These are phyloP conservation scores for Phenganax subtilis DNA, from an alignment of 92 coral and sea anemone genomes.

Conservation along the genomic window DNA sequence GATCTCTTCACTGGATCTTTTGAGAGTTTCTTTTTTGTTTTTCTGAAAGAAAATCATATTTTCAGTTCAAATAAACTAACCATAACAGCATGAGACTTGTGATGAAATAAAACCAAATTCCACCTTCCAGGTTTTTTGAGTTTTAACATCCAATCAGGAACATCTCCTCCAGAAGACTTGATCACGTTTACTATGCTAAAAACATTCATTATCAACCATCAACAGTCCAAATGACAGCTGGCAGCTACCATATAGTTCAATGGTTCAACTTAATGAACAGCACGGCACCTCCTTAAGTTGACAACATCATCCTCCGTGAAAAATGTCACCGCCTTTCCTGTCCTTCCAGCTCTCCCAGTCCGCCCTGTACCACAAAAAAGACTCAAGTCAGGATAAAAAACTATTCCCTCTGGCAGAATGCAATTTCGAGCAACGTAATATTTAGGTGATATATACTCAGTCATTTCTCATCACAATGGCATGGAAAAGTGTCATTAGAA, in stretches of 20 bases:
- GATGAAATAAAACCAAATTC: not conserved
- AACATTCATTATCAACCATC: not conserved
- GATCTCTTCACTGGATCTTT: slow-evolving; percentile 62
- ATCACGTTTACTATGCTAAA: slow-evolving; percentile 90
- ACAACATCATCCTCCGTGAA: slow-evolving; percentile 88
- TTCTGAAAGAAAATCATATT: slow-evolving; percentile 30
- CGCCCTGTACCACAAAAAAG: slow-evolving; percentile 50
- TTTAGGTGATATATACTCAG: too few species aligned
- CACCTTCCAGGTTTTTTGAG: slow-evolving; percentile 85
- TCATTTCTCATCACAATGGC: too few species aligned
- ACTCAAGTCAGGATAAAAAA: not conserved
- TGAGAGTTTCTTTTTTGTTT: slow-evolving; percentile 52
- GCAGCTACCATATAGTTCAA: not conserved
- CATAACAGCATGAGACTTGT: not conserved
- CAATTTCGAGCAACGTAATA: too few species aligned
- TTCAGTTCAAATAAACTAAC: not conserved
- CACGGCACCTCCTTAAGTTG: slow-evolving; percentile 66
- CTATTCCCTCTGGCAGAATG: not conserved
- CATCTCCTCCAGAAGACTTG: slow-evolving; percentile 83
- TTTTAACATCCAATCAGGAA: slow-evolving; percentile 96
- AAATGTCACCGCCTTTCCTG: slow-evolving; percentile 85
- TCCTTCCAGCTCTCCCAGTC: slow-evolving; percentile 90
- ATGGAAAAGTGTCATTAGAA: not conserved
- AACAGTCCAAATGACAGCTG: not conserved
- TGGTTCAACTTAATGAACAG: not conserved